A percentile compares a stretch with the other conserved stretches of the same genome.
phyloP scores from a whole-genome alignment of 2,797 vertebrate species.

The Discoglossus pictus region DNA sequence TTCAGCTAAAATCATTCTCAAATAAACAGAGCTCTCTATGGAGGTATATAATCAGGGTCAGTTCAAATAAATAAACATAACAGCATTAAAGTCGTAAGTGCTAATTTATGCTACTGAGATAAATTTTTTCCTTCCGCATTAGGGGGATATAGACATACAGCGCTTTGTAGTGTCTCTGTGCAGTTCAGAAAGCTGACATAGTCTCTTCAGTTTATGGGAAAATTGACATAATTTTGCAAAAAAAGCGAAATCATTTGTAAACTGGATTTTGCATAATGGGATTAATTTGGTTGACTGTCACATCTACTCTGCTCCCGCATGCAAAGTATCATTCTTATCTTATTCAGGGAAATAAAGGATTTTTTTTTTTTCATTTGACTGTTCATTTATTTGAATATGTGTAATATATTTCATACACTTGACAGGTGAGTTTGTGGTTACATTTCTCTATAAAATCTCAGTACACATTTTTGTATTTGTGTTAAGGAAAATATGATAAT shows the following conservation, averaged over 20 bases:
- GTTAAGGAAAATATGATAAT: too few relatives aligned
- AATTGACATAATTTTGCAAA: constrained; percentile 75
- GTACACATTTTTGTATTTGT: too few relatives aligned
- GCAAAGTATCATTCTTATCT: constrained; percentile 68
- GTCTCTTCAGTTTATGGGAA: constrained; percentile 71
- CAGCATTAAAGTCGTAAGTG: constrained; percentile 71
- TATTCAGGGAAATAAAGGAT: constrained; percentile 55
- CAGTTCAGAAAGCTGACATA: constrained; percentile 69
- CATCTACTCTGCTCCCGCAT: constrained; percentile 68
- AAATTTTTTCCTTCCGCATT: constrained; percentile 66
- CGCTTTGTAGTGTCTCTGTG: constrained; percentile 61
- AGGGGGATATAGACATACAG: constrained; percentile 63
- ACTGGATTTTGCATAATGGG: constrained; percentile 79
- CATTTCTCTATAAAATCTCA: too few relatives aligned
- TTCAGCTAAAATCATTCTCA: constrained; percentile 8
- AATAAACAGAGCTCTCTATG: constrained; percentile 57
- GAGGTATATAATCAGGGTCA: constrained; percentile 59
- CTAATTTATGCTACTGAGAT: constrained; percentile 68
- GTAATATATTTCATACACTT: constrained; percentile 29
- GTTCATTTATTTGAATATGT: constrained; percentile 54
- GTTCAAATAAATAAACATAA: constrained; percentile 66
- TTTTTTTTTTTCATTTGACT: constrained; percentile 56
- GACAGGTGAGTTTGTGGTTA: constrained; percentile 37
- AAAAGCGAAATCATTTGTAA: constrained; percentile 73
- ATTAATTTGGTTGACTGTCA: constrained; percentile 80